phyloP scores from a whole-genome alignment of 2,113 vertebrate species.

The Microcebus jonahi region DNA sequence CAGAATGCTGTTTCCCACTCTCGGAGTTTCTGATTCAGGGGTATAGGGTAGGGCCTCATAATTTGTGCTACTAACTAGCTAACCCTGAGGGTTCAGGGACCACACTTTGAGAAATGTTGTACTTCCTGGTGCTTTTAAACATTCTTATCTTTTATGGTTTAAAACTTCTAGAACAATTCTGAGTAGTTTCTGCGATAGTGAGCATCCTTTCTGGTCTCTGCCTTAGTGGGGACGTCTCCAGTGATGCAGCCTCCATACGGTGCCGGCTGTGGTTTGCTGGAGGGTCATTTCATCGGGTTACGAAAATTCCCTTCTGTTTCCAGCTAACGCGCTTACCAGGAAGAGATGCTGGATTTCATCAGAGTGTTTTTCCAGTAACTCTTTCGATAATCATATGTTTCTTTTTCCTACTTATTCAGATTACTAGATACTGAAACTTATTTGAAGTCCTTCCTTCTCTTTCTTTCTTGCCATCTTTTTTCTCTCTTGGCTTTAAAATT shows the following conservation, averaged over 20 bases:
- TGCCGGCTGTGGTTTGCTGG: background rate
- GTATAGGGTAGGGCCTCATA: background rate
- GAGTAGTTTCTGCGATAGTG: background rate
- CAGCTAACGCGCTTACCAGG: background rate
- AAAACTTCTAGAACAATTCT: background rate
- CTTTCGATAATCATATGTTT: background rate
- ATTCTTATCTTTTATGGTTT: background rate
- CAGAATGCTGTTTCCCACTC: background rate
- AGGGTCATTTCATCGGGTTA: background rate
- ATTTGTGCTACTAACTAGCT: background rate
- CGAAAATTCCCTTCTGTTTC: constrained; percentile 25
- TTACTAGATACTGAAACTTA: background rate
- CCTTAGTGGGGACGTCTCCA: background rate
- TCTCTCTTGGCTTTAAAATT: background rate
- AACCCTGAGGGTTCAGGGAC: background rate
- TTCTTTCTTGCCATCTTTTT: background rate
- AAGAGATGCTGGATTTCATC: background rate
- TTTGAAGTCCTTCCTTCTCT: background rate
- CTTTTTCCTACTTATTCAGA: background rate
- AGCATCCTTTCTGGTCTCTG: background rate
- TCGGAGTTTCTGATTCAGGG: background rate
- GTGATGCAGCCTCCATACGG: background rate
- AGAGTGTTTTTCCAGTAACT: constrained; percentile 8
- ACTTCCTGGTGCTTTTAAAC: background rate
- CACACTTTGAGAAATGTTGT: background rate